Conservation (phyloP, 2,113 vertebrate genomes). For the Muntiacus reevesi region DNA sequence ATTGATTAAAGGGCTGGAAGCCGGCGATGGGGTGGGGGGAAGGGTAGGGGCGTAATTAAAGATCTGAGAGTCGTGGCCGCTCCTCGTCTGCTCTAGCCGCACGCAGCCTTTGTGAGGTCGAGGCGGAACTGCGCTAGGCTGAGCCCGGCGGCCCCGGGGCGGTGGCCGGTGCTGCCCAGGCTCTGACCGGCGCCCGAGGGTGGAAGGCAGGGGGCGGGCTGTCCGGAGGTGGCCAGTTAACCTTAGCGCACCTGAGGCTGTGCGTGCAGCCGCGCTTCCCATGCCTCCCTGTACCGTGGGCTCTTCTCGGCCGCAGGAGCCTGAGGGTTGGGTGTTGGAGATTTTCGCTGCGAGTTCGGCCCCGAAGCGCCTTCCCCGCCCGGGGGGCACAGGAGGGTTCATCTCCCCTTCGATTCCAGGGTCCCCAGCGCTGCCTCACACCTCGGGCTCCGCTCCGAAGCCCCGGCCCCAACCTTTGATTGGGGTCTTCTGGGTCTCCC, state of each 20-base stretch:
- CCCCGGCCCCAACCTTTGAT: background rate
- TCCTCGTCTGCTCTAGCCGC: conserved; percentile 28
- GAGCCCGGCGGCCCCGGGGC: conserved; percentile 24
- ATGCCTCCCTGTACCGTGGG: background rate
- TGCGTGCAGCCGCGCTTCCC: background rate
- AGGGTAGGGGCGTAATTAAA: conserved; percentile 73
- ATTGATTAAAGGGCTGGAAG: conserved; percentile 83
- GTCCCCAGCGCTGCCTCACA: background rate
- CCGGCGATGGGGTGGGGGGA: conserved; percentile 64
- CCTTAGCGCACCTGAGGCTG: conserved; percentile 56
- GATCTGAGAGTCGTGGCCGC: conserved; percentile 66
- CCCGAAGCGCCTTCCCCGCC: background rate
- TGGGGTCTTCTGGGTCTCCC: background rate
- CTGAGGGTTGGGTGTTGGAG: background rate
- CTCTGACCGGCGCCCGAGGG: conserved; percentile 19
- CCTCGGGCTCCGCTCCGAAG: background rate
- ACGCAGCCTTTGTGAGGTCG: conserved; percentile 55
- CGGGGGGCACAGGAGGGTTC: background rate
- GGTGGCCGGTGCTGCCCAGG: background rate
- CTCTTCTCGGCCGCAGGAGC: conserved; percentile 48
- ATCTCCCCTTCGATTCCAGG: background rate
- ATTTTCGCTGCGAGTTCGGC: conserved; percentile 4
- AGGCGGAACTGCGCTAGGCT: background rate
- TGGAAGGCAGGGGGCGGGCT: background rate
- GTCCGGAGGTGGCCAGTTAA: background rate